Percentiles rank a stretch among this genome's conserved stretches.
Evolutionary conservation across 2,797 vertebrate genomes (phyloP).

Genomic region (Muraenolepis orangiensis): DNA sequence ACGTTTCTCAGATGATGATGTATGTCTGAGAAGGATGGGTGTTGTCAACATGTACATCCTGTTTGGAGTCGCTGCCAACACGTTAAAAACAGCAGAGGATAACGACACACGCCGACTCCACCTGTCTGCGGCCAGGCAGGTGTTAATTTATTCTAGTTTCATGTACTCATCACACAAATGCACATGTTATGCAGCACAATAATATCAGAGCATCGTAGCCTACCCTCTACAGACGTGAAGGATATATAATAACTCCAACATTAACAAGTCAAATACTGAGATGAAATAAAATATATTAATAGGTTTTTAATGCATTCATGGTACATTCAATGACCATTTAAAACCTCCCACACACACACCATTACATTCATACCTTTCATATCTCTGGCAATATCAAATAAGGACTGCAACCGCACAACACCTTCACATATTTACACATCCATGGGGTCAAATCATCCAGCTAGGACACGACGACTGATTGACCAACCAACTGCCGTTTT

Average conservation of each 20-base stretch:
- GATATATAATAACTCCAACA: too few species aligned
- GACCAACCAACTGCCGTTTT: slow-evolving; percentile 66
- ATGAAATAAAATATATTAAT: slow-evolving; percentile 75
- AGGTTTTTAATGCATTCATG: slow-evolving; percentile 86
- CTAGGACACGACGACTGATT: slow-evolving; percentile 50
- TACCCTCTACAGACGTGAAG: not conserved
- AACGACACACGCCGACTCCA: not conserved
- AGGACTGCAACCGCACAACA: slow-evolving; percentile 75
- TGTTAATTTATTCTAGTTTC: not conserved
- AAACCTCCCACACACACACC: slow-evolving; percentile 81
- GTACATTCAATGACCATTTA: slow-evolving; percentile 91
- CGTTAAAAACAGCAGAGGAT: not conserved
- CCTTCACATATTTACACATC: slow-evolving; percentile 82
- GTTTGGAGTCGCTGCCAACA: not conserved
- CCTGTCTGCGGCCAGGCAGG: not conserved
- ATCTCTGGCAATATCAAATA: slow-evolving; percentile 76
- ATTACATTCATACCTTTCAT: slow-evolving; percentile 85
- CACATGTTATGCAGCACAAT: too few species aligned
- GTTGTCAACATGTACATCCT: not conserved
- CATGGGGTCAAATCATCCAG: slow-evolving; percentile 64
- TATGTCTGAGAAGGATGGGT: too few species aligned
- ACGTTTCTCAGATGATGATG: not conserved
- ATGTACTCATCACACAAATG: too few species aligned
- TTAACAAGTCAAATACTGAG: slow-evolving; percentile 37
- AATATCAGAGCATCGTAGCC: too few species aligned